Conservation (phyloP, 2,888 invertebrate genomes). For the Hypomecis punctinalis region DNA sequence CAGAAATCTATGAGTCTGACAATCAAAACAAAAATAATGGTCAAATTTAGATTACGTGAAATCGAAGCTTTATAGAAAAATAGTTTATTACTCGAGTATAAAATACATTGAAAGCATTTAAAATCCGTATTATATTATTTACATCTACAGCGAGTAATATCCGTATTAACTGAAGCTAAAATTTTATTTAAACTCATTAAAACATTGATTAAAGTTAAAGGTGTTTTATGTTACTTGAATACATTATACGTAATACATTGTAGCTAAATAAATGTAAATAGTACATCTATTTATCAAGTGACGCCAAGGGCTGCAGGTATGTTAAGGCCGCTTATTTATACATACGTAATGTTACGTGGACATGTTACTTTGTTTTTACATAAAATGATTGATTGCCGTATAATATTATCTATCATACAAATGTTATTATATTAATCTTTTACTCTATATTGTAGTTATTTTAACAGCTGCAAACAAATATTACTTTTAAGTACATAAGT, state of each 20-base stretch:
- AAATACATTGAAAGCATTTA: too few species aligned
- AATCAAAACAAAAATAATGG: too few species aligned
- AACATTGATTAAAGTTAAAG: not conserved
- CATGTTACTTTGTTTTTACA: constrained; percentile 7
- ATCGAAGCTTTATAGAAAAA: too few species aligned
- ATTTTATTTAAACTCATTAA: not conserved
- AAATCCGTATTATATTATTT: too few species aligned
- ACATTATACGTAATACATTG: constrained; percentile 9
- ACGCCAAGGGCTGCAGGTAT: constrained; percentile 61
- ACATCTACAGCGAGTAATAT: too few species aligned
- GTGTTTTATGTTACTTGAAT: not conserved
- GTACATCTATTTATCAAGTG: constrained; percentile 55
- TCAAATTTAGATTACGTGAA: too few species aligned
- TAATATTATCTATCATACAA: not conserved
- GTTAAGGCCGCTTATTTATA: constrained; percentile 50
- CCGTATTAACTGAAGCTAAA: too few species aligned
- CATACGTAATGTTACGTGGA: not conserved
- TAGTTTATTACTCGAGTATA: too few species aligned
- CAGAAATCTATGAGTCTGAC: too few species aligned
- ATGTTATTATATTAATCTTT: not conserved
- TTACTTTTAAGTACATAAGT: too few species aligned
- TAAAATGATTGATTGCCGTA: not conserved
- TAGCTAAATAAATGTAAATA: constrained; percentile 37
- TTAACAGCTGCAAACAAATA: too few species aligned
- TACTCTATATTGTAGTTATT: not conserved